Evolutionary conservation across 2,797 vertebrate species (phyloP), one percentile per base, ranked within the genome.

Genomic region (Rhinichthys osculus): DNA sequence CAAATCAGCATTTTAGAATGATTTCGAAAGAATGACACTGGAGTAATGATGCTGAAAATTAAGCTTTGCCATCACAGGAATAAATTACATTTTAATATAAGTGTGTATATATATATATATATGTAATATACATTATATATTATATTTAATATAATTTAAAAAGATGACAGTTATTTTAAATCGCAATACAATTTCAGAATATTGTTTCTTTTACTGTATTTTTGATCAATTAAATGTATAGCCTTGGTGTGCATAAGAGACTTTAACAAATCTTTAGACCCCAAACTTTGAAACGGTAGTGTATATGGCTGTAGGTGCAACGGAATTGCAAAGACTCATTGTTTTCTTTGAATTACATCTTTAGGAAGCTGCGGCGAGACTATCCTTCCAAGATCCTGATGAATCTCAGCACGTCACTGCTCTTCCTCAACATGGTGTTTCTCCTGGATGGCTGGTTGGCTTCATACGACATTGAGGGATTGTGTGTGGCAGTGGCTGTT

Each of bases 321-420:
- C 14, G 21, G 47, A 69, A 11, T 57, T 59, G 35, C 23, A 57
- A 72, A 21, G 50, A 30, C 11, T 50, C 19, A 11, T 38, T 69
- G 27, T 77, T 44, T 86, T 81, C 19, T 16, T 38, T 79, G 3
- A 52, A 38, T 21, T 8, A 6, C 59, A 44, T 78, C 83, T 30
- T 16, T 89, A 99, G 98, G 85, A 99, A 99, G 81, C 59, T 99
- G 27, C 92, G 98, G 19, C 95, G 98, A 16, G 98, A 99, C 93
- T 99, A 99, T 89, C 98, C 98, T 0, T 99, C 98, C 2, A 99
- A 99, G 95, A 99, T 99, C 92, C 91, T 99, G 91, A 99, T 99
- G 98, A 99, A 99, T 93, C 95, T 99, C 87, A 98, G 98, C 88
- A 94, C 97, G 0, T 97, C 98, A 0, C 90, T 99, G 85, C 93